These are phyloP conservation scores for Pristionchus pacificus DNA, from an alignment of 1,140 invertebrate genomes.

Conservation along the genomic window DNA sequence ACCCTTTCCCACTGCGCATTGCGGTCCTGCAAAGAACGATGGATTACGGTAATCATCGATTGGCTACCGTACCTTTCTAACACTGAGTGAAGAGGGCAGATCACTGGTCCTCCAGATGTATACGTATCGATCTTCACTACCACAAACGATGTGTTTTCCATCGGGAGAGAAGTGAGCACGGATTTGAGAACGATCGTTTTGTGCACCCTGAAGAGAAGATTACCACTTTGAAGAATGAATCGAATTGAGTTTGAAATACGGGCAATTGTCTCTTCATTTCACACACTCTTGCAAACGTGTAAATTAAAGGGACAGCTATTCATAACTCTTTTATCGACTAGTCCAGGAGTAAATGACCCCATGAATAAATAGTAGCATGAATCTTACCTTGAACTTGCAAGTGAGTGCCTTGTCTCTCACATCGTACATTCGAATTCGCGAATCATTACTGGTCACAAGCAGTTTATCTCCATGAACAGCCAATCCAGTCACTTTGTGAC, in stretches of 20 bases:
- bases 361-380: too few relatives aligned
- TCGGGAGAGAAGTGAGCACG: conserved; percentile 91
- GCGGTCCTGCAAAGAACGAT: conserved; percentile 65
- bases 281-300: too few relatives aligned
- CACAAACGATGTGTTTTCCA: conserved; percentile 91
- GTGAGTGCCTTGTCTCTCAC: conserved; percentile 87
- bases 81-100: conserved; percentile 81
- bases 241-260: too few relatives aligned
- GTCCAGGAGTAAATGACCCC: too few relatives aligned
- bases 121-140: conserved; percentile 91
- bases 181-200: conserved; percentile 93
- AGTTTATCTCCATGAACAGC: conserved; percentile 67
- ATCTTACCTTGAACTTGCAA: conserved; percentile 75
- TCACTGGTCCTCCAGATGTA: conserved; percentile 48
- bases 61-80: conserved; percentile 64
- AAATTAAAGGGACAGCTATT: too few relatives aligned
- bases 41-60: not conserved
- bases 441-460: conserved; percentile 92
- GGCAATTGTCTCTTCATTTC: too few relatives aligned
- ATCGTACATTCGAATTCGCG: conserved; percentile 90
- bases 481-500: conserved; percentile 91
- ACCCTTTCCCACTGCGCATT: conserved; percentile 98
- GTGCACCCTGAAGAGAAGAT: conserved; percentile 79
- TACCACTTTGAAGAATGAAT: too few relatives aligned
- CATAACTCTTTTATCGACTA: too few relatives aligned